A percentile compares a stretch with the other conserved stretches of the same genome.
Evolutionary conservation across 2,797 vertebrate species (phyloP).

Genomic region (Xyrichtys novacula): DNA sequence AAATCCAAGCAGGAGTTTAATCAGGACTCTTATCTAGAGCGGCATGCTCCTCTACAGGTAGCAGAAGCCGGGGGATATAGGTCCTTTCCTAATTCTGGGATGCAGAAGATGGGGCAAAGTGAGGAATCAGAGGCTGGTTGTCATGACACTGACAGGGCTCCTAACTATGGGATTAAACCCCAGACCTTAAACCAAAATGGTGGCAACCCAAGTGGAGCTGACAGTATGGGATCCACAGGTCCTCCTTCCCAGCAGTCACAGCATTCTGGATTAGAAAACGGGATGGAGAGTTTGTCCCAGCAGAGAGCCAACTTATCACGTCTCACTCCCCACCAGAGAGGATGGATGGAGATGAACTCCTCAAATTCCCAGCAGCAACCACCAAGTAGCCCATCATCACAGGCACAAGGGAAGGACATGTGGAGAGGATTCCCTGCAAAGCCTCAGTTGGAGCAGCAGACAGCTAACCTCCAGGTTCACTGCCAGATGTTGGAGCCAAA

Average conservation of each 20-base stretch:
- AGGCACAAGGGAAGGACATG: conserved; percentile 80
- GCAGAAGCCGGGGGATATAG: conserved; percentile 71
- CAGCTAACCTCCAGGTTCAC: conserved; percentile 76
- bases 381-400: conserved; percentile 60
- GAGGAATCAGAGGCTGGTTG: conserved; percentile 66
- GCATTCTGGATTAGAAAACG: conserved; percentile 66
- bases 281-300: conserved; percentile 72
- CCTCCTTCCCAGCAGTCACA: conserved; percentile 58
- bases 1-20: conserved; percentile 85
- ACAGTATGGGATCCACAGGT: conserved; percentile 57
- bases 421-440: conserved; percentile 83
- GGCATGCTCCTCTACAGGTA: conserved; percentile 70
- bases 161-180: conserved; percentile 77
- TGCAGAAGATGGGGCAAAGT: conserved; percentile 76
- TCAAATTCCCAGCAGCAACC: conserved; percentile 75
- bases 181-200: conserved; percentile 77
- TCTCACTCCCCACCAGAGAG: conserved; percentile 75
- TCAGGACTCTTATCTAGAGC: conserved; percentile 84
- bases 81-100: conserved; percentile 72
- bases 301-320: conserved; percentile 70
- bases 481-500: conserved; percentile 84
- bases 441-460: conserved; percentile 77
- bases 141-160: conserved; percentile 71
- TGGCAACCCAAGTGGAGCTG: conserved; percentile 65
- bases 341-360: conserved; percentile 89